Conservation (phyloP, 1,140 invertebrate species). For the Ips nitidus region DNA sequence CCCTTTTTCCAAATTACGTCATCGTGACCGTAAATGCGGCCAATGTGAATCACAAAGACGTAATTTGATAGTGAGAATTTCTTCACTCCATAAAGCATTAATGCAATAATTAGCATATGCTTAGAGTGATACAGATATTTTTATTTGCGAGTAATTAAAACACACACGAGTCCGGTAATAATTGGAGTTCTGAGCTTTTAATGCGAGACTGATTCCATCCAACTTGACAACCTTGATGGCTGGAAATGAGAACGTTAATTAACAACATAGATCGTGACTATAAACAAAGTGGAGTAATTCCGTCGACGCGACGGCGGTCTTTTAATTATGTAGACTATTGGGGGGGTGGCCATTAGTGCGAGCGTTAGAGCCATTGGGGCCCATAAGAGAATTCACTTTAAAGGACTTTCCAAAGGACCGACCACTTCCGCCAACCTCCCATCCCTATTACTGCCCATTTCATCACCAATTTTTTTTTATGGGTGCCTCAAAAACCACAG, state of each 20-base stretch:
- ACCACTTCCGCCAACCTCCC: too few relatives aligned
- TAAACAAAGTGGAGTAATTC: slow-evolving; percentile 53
- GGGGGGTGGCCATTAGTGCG: neutral
- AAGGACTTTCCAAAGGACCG: too few relatives aligned
- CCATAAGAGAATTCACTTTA: too few relatives aligned
- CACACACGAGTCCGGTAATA: slow-evolving; percentile 13
- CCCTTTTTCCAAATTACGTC: too few relatives aligned
- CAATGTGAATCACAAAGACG: neutral
- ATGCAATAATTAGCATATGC: too few relatives aligned
- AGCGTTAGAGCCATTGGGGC: neutral
- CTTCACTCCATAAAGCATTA: too few relatives aligned
- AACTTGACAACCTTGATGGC: slow-evolving; percentile 46
- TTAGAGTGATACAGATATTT: neutral
- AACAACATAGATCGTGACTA: slow-evolving; percentile 54
- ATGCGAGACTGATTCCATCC: slow-evolving; percentile 33
- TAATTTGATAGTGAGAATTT: too few relatives aligned
- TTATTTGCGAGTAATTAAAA: slow-evolving; percentile 19
- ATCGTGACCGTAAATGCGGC: too few relatives aligned
- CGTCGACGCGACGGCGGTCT: slow-evolving; percentile 48
- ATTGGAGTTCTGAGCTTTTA: slow-evolving; percentile 30
- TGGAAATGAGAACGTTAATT: slow-evolving; percentile 53
- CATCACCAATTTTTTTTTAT: too few relatives aligned
- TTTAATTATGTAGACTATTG: slow-evolving; percentile 48
- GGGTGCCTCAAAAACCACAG: too few relatives aligned
- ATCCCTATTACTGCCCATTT: too few relatives aligned